Percentiles rank a stretch among this genome's conserved stretches.
These are phyloP conservation scores for Protophormia terraenovae DNA, from an alignment of 2,888 invertebrate species.

Conservation along the genomic window DNA sequence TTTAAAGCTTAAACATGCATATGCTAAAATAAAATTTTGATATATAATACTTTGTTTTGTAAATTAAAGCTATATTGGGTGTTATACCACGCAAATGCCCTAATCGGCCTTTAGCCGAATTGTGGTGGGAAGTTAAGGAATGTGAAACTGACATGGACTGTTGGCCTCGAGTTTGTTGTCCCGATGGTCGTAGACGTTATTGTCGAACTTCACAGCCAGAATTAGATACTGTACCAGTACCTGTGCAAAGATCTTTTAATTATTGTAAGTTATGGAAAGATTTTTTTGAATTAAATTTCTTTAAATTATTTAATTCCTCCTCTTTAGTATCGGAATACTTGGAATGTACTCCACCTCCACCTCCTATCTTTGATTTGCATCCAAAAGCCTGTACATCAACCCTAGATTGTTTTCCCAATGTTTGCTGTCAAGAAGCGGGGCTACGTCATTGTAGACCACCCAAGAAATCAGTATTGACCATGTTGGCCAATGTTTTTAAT, in stretches of 20 bases:
- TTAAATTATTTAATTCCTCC: background rate
- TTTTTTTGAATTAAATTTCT: slow-evolving; percentile 56
- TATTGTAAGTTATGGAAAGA: slow-evolving; percentile 82
- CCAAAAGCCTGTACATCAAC: slow-evolving; percentile 87
- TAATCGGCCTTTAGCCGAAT: slow-evolving; percentile 85
- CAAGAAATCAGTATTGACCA: slow-evolving; percentile 86
- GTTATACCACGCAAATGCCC: slow-evolving; percentile 88
- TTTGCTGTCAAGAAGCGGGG: slow-evolving; percentile 90
- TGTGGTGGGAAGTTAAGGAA: slow-evolving; percentile 86
- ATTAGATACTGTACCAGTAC: slow-evolving; percentile 84
- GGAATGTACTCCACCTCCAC: slow-evolving; percentile 87
- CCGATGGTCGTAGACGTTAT: slow-evolving; percentile 86
- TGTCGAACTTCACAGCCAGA: slow-evolving; percentile 87
- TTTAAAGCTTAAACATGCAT: too few species aligned
- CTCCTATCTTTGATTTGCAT: slow-evolving; percentile 86
- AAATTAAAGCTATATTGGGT: slow-evolving; percentile 85
- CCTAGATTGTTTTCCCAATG: slow-evolving; percentile 89
- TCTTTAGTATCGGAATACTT: slow-evolving; percentile 84
- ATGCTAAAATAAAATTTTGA: too few species aligned
- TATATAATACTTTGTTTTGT: background rate
- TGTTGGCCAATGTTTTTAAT: slow-evolving; percentile 83
- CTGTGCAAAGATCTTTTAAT: slow-evolving; percentile 85
- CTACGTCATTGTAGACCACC: slow-evolving; percentile 88
- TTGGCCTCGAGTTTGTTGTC: slow-evolving; percentile 89
- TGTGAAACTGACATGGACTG: slow-evolving; percentile 87